phyloP scores from a whole-genome alignment of 2,797 vertebrate species.

The Cottoperca gobio region DNA sequence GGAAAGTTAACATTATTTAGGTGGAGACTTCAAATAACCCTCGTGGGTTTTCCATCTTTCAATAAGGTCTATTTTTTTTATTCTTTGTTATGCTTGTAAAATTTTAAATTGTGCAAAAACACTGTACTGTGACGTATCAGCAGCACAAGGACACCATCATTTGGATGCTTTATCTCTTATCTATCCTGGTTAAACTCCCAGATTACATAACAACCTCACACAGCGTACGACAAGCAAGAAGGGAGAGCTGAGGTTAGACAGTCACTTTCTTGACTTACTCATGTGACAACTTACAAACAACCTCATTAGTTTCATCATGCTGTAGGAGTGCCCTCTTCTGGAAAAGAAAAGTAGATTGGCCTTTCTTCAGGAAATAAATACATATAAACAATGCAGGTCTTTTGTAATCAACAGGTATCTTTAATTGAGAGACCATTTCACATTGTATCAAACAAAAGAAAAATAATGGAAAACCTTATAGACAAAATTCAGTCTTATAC shows the following conservation, averaged over 20 bases:
- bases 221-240: not conserved
- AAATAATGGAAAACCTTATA: constrained; percentile 54
- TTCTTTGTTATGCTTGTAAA: no score
- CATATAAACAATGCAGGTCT: not conserved
- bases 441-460: constrained; percentile 85
- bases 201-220: constrained; percentile 11
- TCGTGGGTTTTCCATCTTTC: no score
- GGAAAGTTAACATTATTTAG: no score
- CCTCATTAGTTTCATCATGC: not conserved
- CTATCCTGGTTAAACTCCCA: not conserved
- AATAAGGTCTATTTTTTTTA: no score
- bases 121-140: not conserved
- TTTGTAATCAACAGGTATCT: constrained; percentile 56
- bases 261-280: not conserved
- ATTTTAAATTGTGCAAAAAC: no score
- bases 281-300: not conserved
- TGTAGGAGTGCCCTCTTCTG: not conserved
- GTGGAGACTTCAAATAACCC: no score
- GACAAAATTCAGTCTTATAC: constrained; percentile 54
- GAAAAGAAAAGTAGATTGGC: not conserved
- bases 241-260: not conserved
- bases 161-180: constrained; percentile 8
- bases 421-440: constrained; percentile 92
- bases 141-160: constrained; percentile 18
- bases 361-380: not conserved